Percentiles rank a stretch among this genome's conserved stretches.
Evolutionary conservation across 1,140 invertebrate genomes (phyloP).

Genomic region (Hydropsyche tenuis): DNA sequence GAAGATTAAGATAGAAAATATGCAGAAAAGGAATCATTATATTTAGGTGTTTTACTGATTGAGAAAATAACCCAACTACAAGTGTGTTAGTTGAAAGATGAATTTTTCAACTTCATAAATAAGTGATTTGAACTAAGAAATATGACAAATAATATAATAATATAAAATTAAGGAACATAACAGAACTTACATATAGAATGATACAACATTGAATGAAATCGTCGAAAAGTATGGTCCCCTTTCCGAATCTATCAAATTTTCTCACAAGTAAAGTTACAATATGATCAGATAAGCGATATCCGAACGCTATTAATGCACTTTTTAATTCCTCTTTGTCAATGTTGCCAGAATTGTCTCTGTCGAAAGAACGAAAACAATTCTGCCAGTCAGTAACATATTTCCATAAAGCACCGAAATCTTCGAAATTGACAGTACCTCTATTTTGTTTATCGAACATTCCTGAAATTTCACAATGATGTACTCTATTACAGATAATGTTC

Average conservation of each 20-base stretch:
- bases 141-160: too few species aligned
- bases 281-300: constrained; percentile 87
- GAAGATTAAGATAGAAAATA: too few species aligned
- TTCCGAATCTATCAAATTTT: constrained; percentile 94
- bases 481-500: too few species aligned
- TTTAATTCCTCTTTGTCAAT: constrained; percentile 92
- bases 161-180: too few species aligned
- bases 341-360: constrained; percentile 94
- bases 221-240: constrained; percentile 93
- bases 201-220: constrained; percentile 98
- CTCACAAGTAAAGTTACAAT: constrained; percentile 83
- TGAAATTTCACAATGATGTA: too few species aligned
- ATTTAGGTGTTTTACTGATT: too few species aligned
- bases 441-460: constrained; percentile 97
- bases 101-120: too few species aligned
- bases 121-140: too few species aligned
- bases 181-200: constrained; percentile 84
- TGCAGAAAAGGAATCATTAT: too few species aligned
- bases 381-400: constrained; percentile 99
- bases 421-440: constrained; percentile 89
- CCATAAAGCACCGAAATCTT: constrained; percentile 95
- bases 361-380: constrained; percentile 93
- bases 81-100: too few species aligned
- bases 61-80: too few species aligned
- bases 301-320: constrained; percentile 89